phyloP scores from a whole-genome alignment of 2,113 vertebrate genomes.

The Chlorocebus sabaeus region DNA sequence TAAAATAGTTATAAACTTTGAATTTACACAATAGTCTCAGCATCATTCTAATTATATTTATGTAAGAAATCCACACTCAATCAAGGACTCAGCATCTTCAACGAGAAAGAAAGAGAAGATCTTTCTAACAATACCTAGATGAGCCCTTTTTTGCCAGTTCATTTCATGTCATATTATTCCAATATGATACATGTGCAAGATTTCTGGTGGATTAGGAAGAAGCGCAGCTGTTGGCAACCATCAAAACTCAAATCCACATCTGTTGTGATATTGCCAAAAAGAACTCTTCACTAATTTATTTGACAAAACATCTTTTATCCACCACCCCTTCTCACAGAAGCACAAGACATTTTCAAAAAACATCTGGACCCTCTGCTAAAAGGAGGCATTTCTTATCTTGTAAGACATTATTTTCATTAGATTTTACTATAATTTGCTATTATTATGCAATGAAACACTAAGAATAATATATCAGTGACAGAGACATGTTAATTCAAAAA shows the following conservation, averaged over 20 bases:
- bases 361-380: constrained; percentile 37
- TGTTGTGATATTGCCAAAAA: not conserved
- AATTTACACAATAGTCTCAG: not conserved
- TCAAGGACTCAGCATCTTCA: accelerated
- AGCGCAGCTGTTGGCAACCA: constrained; percentile 24
- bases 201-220: not conserved
- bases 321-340: not conserved
- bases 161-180: not conserved
- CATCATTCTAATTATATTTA: not conserved
- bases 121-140: not conserved
- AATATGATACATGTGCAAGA: not conserved
- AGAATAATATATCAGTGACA: not conserved
- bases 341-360: not conserved
- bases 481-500: not conserved
- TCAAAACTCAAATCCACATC: constrained; percentile 5
- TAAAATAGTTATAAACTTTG: not conserved
- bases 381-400: not conserved
- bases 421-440: constrained; percentile 13
- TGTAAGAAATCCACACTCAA: not conserved
- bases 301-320: constrained; percentile 24
- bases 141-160: not conserved
- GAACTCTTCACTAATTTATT: constrained; percentile 29
- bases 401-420: constrained; percentile 45
- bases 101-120: not conserved
- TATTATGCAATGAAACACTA: not conserved